Evolutionary conservation across 92 coral and sea anemone genomes (phyloP).

Genomic region (Hydrozoanthus gracilis): DNA sequence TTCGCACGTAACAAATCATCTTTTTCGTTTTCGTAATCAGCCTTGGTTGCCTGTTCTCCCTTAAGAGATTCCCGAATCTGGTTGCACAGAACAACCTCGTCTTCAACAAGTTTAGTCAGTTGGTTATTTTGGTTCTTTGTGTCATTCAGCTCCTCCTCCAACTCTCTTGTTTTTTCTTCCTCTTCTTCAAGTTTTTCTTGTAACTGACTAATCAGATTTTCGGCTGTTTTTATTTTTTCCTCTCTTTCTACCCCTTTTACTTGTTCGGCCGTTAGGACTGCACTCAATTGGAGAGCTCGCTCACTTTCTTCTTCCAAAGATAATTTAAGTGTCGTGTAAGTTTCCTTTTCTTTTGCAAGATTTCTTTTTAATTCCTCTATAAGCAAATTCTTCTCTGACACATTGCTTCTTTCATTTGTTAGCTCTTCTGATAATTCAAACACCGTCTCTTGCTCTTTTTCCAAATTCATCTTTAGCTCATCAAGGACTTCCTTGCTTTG

Average conservation of each 20-base stretch:
- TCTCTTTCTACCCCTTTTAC: constrained; percentile 64
- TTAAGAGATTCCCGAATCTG: constrained; percentile 70
- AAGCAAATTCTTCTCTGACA: constrained; percentile 48
- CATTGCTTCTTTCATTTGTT: constrained; percentile 52
- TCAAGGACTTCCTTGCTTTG: constrained; percentile 44
- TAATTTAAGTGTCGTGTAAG: constrained; percentile 41
- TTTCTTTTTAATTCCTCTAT: constrained; percentile 47
- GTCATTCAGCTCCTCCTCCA: constrained; percentile 57
- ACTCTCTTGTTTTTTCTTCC: constrained; percentile 52
- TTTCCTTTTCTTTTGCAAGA: constrained; percentile 48
- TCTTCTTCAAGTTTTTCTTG: constrained; percentile 59
- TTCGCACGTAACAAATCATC: constrained; percentile 65
- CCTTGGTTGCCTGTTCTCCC: constrained; percentile 71
- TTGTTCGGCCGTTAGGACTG: constrained; percentile 68
- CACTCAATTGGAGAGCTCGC: constrained; percentile 66
- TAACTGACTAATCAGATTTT: constrained; percentile 48
- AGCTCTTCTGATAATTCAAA: constrained; percentile 65
- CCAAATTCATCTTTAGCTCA: constrained; percentile 53
- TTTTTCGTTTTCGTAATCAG: constrained; percentile 70
- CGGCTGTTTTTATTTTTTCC: constrained; percentile 44
- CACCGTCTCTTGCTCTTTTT: constrained; percentile 66
- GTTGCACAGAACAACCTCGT: constrained; percentile 59
- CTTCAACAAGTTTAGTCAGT: constrained; percentile 33
- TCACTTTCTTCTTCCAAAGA: constrained; percentile 73
- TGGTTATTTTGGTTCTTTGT: constrained; percentile 26